Conservation (phyloP, 2,113 vertebrate genomes). For the Rhegmatorhina hoffmannsi region DNA sequence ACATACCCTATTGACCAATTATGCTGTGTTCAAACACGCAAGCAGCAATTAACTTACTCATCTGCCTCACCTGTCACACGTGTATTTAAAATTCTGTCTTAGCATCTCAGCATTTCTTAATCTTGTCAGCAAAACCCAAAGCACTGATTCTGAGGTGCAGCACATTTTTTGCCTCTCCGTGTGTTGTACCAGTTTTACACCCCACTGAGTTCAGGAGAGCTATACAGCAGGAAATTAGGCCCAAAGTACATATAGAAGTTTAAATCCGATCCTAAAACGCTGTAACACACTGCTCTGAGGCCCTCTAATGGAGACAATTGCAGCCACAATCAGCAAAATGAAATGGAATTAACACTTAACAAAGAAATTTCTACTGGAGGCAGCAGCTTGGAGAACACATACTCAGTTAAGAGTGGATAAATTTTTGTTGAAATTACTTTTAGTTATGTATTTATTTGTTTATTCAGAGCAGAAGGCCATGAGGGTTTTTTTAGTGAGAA, state of each 20-base stretch:
- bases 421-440: neutral
- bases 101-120: neutral
- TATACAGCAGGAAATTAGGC: constrained; percentile 41
- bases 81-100: constrained; percentile 42
- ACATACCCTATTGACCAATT: constrained; percentile 46
- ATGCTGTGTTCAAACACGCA: neutral
- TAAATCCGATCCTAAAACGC: neutral
- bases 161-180: neutral
- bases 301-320: constrained; percentile 62
- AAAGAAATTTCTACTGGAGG: constrained; percentile 25
- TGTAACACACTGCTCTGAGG: constrained; percentile 53
- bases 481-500: neutral
- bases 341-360: constrained; percentile 25
- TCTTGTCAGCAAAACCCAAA: constrained; percentile 26
- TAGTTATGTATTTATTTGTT: neutral
- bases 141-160: neutral
- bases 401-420: neutral
- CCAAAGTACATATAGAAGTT: constrained; percentile 30
- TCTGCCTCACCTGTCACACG: constrained; percentile 33
- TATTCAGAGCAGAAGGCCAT: neutral
- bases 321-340: neutral
- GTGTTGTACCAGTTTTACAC: constrained; percentile 37
- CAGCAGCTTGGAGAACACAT: neutral
- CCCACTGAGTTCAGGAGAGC: constrained; percentile 31
- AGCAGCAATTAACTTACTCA: constrained; percentile 44